phyloP scores from a whole-genome alignment of 2,888 invertebrate species.

The Ophioninae sp. region DNA sequence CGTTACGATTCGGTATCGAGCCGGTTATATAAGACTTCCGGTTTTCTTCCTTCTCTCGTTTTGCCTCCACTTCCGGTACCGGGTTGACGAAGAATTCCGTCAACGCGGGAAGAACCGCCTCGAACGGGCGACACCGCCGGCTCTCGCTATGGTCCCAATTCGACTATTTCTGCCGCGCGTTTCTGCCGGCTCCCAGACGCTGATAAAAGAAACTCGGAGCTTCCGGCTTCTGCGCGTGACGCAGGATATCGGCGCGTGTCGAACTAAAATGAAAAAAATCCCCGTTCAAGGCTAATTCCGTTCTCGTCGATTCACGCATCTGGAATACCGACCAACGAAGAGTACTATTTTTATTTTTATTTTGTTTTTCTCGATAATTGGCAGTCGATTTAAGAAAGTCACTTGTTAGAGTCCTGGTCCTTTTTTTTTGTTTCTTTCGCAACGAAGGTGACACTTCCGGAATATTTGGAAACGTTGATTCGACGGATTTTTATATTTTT shows the following conservation, averaged over 20 bases:
- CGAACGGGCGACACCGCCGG: background rate
- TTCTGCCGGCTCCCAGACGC: slow-evolving; percentile 60
- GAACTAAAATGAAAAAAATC: background rate
- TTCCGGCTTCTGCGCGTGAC: slow-evolving; percentile 72
- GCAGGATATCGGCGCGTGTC: slow-evolving; percentile 19
- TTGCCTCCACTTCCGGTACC: background rate
- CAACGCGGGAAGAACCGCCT: background rate
- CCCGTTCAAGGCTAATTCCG: background rate
- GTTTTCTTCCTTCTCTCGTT: background rate
- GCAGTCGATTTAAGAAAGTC: background rate
- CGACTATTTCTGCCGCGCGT: slow-evolving; percentile 70
- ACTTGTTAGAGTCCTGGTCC: too few species aligned
- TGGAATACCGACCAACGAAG: background rate
- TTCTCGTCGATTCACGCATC: background rate
- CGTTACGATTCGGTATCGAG: background rate
- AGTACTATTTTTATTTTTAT: background rate
- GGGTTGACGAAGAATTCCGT: slow-evolving; percentile 5
- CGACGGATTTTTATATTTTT: background rate
- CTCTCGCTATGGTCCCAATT: slow-evolving; percentile 56
- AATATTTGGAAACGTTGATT: background rate
- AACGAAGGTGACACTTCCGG: background rate
- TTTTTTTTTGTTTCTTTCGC: background rate
- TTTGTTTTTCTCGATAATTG: background rate
- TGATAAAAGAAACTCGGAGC: slow-evolving; percentile 68
- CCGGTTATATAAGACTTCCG: background rate